Percentiles rank a stretch among this genome's conserved stretches.
These are phyloP conservation scores for Ruditapes philippinarum DNA, from an alignment of 1,140 invertebrate species.

Conservation along the genomic window DNA sequence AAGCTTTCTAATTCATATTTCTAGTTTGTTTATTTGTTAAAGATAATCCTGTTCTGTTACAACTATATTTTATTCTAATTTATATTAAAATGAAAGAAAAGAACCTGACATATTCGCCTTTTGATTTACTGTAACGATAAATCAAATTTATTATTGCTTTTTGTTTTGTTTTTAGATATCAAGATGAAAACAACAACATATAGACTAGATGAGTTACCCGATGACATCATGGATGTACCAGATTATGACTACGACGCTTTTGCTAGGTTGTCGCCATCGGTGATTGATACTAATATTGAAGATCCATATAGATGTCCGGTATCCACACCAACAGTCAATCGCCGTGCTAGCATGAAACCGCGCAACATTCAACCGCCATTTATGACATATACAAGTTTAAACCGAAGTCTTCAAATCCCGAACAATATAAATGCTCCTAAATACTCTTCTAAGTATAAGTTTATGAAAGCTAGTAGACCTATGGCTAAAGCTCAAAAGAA, in stretches of 20 bases:
- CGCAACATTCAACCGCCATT: neutral
- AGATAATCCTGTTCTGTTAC: too few relatives aligned
- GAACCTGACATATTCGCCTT: too few relatives aligned
- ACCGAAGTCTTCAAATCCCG: constrained; percentile 54
- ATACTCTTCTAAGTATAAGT: neutral
- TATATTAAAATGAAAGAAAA: too few relatives aligned
- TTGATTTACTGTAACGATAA: too few relatives aligned
- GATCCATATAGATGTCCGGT: constrained; percentile 63
- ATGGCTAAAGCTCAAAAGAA: constrained; percentile 55
- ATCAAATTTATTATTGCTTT: too few relatives aligned
- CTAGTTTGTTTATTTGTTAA: too few relatives aligned
- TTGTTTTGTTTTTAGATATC: neutral
- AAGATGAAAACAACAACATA: neutral
- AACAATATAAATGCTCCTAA: constrained; percentile 19
- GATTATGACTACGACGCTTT: constrained; percentile 19
- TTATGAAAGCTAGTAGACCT: neutral
- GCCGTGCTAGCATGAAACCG: neutral
- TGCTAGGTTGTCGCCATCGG: neutral
- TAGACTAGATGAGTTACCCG: neutral
- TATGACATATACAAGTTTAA: constrained; percentile 46
- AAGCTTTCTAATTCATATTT: too few relatives aligned
- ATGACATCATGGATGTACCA: neutral
- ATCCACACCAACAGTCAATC: constrained; percentile 47
- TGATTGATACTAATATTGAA: neutral
- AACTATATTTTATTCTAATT: too few relatives aligned